Percentiles rank a stretch among this genome's conserved stretches.
Conservation (phyloP, 1,140 invertebrate genomes). For the Pachyrhynchus sulphureomaculatus region DNA sequence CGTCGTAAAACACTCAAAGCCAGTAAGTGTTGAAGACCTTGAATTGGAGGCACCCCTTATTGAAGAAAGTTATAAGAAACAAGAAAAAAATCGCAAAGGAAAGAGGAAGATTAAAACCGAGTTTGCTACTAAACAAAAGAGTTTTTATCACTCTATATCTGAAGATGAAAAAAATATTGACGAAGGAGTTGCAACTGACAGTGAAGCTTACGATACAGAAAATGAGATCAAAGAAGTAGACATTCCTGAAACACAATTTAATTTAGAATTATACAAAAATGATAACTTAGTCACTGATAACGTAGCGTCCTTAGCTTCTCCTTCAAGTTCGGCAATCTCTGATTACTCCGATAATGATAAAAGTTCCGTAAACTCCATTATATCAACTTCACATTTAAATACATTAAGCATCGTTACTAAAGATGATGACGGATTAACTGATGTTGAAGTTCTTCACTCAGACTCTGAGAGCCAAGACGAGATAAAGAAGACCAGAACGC, state of each 20-base stretch:
- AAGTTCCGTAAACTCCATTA: not conserved
- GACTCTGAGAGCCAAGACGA: conserved; percentile 33
- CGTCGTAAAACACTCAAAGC: conserved; percentile 31
- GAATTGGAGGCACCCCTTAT: conserved; percentile 31
- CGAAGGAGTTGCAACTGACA: conserved; percentile 36
- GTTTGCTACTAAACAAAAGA: conserved; percentile 31
- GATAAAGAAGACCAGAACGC: conserved; percentile 20
- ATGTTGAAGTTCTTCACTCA: conserved; percentile 43
- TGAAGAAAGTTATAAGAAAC: conserved; percentile 34
- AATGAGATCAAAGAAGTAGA: conserved; percentile 31
- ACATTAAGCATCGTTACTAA: not conserved
- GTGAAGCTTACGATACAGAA: conserved; percentile 45
- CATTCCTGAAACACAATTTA: conserved; percentile 13
- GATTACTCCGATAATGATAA: not conserved
- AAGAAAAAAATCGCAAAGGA: conserved; percentile 11
- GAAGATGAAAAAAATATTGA: not conserved
- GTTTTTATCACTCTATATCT: conserved; percentile 2
- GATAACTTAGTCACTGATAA: conserved; percentile 15
- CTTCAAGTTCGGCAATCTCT: not conserved
- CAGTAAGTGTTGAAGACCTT: conserved; percentile 37
- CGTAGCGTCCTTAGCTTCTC: not conserved
- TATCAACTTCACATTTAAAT: not conserved
- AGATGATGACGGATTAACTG: conserved; percentile 31
- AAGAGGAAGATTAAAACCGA: conserved; percentile 33
- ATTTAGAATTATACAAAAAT: conserved; percentile 19